Evolutionary conservation across 2,113 vertebrate genomes (phyloP).

Genomic region (Menidia beryllina): DNA sequence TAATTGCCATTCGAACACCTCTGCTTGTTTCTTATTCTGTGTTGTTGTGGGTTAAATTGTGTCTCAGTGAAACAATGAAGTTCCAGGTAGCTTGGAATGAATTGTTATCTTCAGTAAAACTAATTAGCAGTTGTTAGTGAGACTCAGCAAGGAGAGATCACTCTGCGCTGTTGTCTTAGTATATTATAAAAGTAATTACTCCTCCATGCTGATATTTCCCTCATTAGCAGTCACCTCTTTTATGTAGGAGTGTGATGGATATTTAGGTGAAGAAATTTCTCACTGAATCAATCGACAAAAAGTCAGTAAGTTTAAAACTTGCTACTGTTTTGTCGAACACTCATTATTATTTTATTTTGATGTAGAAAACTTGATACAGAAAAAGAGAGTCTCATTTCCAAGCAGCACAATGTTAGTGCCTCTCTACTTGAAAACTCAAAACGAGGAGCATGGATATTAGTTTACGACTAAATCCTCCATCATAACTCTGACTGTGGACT

Average conservation of each 20-base stretch:
- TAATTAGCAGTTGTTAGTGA: slow-evolving; percentile 51
- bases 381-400: too few species aligned
- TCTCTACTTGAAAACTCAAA: slow-evolving; percentile 3
- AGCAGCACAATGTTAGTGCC: background rate
- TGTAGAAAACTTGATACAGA: too few species aligned
- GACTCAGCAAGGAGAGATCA: slow-evolving; percentile 45
- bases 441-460: slow-evolving; percentile 5
- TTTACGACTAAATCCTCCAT: background rate
- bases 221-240: slow-evolving; percentile 51
- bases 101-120: slow-evolving; percentile 34
- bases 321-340: background rate
- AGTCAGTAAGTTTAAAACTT: slow-evolving; percentile 1
- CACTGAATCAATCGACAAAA: slow-evolving; percentile 10
- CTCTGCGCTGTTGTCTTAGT: slow-evolving; percentile 43
- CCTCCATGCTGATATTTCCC: slow-evolving; percentile 53
- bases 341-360: background rate
- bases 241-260: slow-evolving; percentile 16
- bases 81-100: slow-evolving; percentile 12
- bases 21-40: background rate
- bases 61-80: background rate
- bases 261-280: slow-evolving; percentile 26
- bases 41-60: background rate
- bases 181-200: slow-evolving; percentile 50
- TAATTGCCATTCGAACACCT: background rate
- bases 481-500: background rate